A percentile compares a stretch with the other conserved stretches of the same genome.
Evolutionary conservation across 2,797 vertebrate genomes (phyloP).

Genomic region (Bradypodion pumilum): DNA sequence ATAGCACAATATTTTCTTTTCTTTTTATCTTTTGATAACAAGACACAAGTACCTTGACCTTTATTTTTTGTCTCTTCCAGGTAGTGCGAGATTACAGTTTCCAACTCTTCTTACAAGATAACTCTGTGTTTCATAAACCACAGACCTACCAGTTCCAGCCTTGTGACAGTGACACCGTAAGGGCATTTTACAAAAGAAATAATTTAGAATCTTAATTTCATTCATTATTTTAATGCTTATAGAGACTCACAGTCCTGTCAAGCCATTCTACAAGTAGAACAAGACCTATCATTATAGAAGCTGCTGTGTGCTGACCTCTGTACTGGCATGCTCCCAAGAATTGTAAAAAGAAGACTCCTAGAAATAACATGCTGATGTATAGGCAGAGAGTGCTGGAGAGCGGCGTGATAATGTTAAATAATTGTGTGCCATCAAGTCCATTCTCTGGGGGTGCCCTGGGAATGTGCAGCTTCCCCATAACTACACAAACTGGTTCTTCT

Average conservation of each 20-base stretch:
- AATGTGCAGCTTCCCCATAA: too few relatives aligned
- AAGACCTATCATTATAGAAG: not conserved
- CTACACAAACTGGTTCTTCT: not conserved
- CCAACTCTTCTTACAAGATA: constrained; percentile 95
- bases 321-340: too few relatives aligned
- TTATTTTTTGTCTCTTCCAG: constrained; percentile 71
- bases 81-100: constrained; percentile 95
- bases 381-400: too few relatives aligned
- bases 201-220: not conserved
- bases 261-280: not conserved
- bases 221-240: constrained; percentile 17
- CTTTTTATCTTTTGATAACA: not conserved
- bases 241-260: not conserved
- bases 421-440: too few relatives aligned
- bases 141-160: constrained; percentile 96
- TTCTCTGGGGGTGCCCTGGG: too few relatives aligned
- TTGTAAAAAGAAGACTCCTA: not conserved
- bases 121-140: constrained; percentile 91
- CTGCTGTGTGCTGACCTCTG: not conserved
- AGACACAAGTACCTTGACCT: constrained; percentile 3
- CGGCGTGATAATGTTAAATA: too few relatives aligned
- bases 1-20: not conserved
- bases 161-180: constrained; percentile 93
- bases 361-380: too few relatives aligned
- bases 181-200: constrained; percentile 40